Percentiles rank a stretch among this genome's conserved stretches.
Conservation (phyloP, 1,140 invertebrate genomes). For the Akabosia matsudoensis region DNA sequence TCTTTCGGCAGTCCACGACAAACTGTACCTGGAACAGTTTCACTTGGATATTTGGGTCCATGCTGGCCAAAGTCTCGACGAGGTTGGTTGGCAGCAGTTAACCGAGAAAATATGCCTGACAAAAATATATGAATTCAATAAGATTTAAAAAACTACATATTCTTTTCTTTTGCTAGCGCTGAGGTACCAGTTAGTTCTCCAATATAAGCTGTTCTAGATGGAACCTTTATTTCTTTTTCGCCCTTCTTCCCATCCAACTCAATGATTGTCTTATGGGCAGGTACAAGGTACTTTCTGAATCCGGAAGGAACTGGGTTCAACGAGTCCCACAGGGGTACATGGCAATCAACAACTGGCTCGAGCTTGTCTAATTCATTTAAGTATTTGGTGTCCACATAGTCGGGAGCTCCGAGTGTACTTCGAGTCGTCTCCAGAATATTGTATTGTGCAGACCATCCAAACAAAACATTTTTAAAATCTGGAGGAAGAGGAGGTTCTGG, state of each 20-base stretch:
- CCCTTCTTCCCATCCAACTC: background rate
- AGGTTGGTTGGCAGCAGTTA: background rate
- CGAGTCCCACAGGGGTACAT: slow-evolving; percentile 21
- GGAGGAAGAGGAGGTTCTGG: no score
- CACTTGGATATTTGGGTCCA: background rate
- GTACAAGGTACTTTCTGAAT: background rate
- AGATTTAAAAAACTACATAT: background rate
- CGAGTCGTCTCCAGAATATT: slow-evolving; percentile 28
- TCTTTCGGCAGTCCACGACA: background rate
- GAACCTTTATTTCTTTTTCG: background rate
- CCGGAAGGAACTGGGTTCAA: background rate
- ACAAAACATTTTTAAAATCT: background rate
- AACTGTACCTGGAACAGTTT: background rate
- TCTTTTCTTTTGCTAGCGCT: background rate
- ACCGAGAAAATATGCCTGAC: no score
- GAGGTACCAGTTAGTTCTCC: background rate
- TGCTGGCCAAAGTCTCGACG: background rate
- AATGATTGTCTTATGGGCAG: background rate
- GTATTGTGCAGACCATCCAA: slow-evolving; percentile 30
- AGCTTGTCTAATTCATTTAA: background rate
- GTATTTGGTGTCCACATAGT: slow-evolving; percentile 29
- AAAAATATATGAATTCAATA: no score
- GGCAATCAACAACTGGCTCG: slow-evolving; percentile 14
- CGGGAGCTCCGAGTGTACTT: slow-evolving; percentile 14
- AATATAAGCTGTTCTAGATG: background rate